Base-by-base conservation (phyloP, 2,113 vertebrate genomes). In the Anguilla rostrata region DNA sequence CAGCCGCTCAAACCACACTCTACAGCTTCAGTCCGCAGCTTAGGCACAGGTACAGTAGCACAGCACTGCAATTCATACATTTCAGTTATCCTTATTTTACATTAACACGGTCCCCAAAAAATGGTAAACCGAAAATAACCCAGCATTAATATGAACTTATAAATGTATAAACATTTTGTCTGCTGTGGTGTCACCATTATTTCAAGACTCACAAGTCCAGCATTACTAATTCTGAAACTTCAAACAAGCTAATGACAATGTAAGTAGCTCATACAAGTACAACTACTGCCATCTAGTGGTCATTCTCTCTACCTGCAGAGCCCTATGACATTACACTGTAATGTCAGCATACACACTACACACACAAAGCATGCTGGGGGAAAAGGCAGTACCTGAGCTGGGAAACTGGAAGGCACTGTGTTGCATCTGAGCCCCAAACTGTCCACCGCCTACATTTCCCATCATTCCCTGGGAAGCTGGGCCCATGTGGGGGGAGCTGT, bases 381-480 rank as follows among this genome's bases (percentile, higher is more conserved):
- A 90, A 75, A 81, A 90, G 18, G 18, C 43, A 88, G 86, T 81
- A 86, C 89, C 87, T 90, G 84, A 90, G 86, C 86, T 83, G 88
- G 90, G 87, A 84, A 89, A 88, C 71, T 53, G 75, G 87, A 87
- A 93, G 88, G 91, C 78, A 89, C 81, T 46, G 34, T 53, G 81
- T 84, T 83, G 85, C 81, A 86, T 82, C 16, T 88, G 85, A 66
- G 43, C 34, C 85, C 91, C 86, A 88, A 91, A 84, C 49, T 86
- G 85, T 90, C 71, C 71, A 29, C 89, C 91, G 91, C 53, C 90
- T 82, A 39, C 0, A 5, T 83, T 91, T 90, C 89, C 90, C 79
- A 90, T 87, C 26, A n/a, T 41, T 88, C 88, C 89, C 89, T 89
- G 87, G 90, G 87, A 90, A 90, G 89, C 78, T 90, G 90, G 90